These are phyloP conservation scores for Crossaster papposus DNA, from an alignment of 53 echinoderm and acorn worm genomes.

Conservation along the genomic window DNA sequence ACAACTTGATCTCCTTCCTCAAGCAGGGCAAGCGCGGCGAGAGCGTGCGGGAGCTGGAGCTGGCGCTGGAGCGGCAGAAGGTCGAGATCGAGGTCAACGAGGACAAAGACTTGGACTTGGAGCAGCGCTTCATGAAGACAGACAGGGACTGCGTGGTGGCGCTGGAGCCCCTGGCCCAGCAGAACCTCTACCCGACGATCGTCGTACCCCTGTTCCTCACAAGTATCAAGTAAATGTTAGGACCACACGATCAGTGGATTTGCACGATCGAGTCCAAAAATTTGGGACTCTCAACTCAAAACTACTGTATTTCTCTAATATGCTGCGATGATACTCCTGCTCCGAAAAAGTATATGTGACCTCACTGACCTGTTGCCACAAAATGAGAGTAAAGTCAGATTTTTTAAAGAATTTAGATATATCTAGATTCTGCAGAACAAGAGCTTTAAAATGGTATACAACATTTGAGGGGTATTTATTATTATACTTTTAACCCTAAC, in stretches of 20 bases:
- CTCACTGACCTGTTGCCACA: too few relatives aligned
- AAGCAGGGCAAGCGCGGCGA: constrained; percentile 78
- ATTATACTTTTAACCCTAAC: too few relatives aligned
- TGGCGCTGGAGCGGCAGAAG: constrained; percentile 76
- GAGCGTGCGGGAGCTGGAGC: constrained; percentile 66
- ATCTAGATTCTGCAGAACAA: too few relatives aligned
- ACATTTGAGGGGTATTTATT: background rate
- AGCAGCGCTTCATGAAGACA: constrained; percentile 80
- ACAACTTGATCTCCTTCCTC: constrained; percentile 83
- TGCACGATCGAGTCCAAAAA: too few relatives aligned
- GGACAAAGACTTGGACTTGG: constrained; percentile 92
- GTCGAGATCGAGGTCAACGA: constrained; percentile 88
- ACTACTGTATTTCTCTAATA: too few relatives aligned
- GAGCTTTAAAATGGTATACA: too few relatives aligned
- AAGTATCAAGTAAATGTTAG: constrained; percentile 72
- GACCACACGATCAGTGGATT: too few relatives aligned
- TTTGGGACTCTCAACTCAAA: too few relatives aligned
- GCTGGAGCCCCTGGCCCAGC: constrained; percentile 75
- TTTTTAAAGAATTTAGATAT: too few relatives aligned
- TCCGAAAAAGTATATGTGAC: too few relatives aligned
- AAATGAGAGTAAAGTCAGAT: too few relatives aligned
- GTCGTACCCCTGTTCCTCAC: constrained; percentile 79
- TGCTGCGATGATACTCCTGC: too few relatives aligned
- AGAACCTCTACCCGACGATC: constrained; percentile 90
- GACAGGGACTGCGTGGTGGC: constrained; percentile 89